A percentile compares a stretch with the other conserved stretches of the same genome.
Evolutionary conservation across 1,140 invertebrate genomes (phyloP).

Genomic region (Papilio xuthus): DNA sequence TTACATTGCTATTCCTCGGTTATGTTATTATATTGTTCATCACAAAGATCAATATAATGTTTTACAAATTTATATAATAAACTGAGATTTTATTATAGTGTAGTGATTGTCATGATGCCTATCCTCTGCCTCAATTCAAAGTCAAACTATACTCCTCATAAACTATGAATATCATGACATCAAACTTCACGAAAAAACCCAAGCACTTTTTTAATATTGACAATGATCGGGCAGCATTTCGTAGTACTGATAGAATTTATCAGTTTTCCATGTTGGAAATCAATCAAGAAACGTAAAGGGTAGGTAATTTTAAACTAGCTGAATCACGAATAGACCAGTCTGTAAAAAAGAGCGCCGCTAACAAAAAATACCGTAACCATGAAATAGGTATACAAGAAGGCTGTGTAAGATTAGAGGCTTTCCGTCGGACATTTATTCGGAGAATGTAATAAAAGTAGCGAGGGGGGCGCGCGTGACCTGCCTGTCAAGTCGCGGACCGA

Average conservation of each 20-base stretch:
- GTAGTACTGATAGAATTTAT: not conserved
- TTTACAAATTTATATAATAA: not conserved
- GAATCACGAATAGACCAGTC: not conserved
- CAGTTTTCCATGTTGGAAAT: not conserved
- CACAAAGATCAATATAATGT: not conserved
- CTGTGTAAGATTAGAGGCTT: slow-evolving; percentile 44
- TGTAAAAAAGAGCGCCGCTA: not conserved
- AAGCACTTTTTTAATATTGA: not conserved
- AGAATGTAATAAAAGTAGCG: slow-evolving; percentile 71
- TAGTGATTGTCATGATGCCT: not conserved
- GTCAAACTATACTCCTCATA: not conserved
- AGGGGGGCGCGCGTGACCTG: slow-evolving; percentile 58
- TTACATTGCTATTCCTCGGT: not conserved
- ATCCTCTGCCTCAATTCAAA: not conserved
- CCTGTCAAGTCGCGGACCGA: slow-evolving; percentile 51
- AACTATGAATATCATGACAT: not conserved
- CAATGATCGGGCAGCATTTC: not conserved
- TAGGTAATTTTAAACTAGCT: not conserved
- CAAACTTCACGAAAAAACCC: not conserved
- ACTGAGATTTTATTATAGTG: not conserved
- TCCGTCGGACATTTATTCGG: slow-evolving; percentile 61
- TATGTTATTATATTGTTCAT: not conserved
- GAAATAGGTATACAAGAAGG: slow-evolving; percentile 15
- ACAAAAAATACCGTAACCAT: not conserved
- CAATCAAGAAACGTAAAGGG: not conserved